Conservation (phyloP, 1,140 invertebrate species). For the Drosophila bocqueti region DNA sequence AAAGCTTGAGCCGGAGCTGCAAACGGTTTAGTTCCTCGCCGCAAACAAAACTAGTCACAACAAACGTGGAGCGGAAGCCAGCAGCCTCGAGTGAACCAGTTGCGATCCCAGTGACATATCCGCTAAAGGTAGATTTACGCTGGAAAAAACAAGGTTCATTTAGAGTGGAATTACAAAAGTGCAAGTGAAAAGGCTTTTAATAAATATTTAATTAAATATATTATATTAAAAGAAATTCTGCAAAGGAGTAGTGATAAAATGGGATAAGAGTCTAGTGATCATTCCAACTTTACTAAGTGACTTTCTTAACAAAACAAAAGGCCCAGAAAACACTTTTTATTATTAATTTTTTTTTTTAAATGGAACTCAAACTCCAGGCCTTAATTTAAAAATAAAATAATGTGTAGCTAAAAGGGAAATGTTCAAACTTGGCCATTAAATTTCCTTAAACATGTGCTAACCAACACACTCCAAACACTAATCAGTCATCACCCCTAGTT, state of each 20-base stretch:
- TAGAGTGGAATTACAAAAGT: no score
- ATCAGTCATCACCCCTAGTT: neutral
- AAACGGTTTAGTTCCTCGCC: conserved; percentile 84
- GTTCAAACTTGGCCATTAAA: neutral
- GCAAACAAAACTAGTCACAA: conserved; percentile 84
- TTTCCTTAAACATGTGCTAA: neutral
- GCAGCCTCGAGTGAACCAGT: conserved; percentile 54
- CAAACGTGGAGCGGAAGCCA: conserved; percentile 66
- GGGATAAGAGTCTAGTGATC: neutral
- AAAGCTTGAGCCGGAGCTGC: conserved; percentile 68
- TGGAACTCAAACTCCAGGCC: no score
- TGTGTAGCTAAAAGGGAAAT: neutral
- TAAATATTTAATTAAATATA: neutral
- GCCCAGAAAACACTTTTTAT: no score
- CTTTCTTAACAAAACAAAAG: neutral
- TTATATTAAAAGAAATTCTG: neutral
- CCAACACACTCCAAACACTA: neutral
- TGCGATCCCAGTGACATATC: conserved; percentile 25
- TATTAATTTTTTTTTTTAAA: neutral
- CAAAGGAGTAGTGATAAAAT: neutral
- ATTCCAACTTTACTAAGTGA: neutral
- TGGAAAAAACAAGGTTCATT: neutral
- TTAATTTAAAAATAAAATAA: neutral
- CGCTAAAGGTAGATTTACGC: conserved; percentile 20
- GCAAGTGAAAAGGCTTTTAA: no score